A percentile compares a stretch with the other conserved stretches of the same genome.
phyloP scores from a whole-genome alignment of 23 tunicate species.

The Trididemnum nubilum region DNA sequence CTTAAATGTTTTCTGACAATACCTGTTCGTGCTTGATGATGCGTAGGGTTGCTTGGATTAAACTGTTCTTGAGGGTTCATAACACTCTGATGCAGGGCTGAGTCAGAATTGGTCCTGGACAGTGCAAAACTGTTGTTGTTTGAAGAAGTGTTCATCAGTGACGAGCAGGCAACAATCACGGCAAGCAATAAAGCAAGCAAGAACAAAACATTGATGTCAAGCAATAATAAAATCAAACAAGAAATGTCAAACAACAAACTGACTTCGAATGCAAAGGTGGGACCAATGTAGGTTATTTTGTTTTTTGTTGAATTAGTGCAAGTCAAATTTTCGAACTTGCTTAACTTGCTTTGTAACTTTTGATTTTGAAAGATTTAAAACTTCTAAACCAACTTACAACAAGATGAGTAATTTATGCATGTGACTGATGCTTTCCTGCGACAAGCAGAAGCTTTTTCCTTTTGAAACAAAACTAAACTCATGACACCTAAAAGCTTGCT shows the following conservation, averaged over 20 bases:
- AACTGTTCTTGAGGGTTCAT: constrained; percentile 89
- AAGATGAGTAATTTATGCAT: too few species aligned
- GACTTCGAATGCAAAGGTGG: background rate
- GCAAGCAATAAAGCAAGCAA: constrained; percentile 59
- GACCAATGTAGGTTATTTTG: too few species aligned
- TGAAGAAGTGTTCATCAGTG: constrained; percentile 13
- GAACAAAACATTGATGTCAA: constrained; percentile 12
- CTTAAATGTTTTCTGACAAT: too few species aligned
- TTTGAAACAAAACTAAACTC: too few species aligned
- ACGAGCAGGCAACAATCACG: constrained; percentile 38
- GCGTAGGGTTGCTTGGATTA: constrained; percentile 55
- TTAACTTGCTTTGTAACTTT: too few species aligned
- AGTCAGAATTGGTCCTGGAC: constrained; percentile 98
- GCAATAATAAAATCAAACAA: background rate
- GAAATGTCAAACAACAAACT: background rate
- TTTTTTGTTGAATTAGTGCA: too few species aligned
- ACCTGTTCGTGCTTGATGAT: constrained; percentile 65
- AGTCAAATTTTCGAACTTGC: too few species aligned
- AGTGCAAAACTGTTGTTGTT: constrained; percentile 82
- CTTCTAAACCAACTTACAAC: too few species aligned
- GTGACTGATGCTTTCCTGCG: too few species aligned
- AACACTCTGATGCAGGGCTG: constrained; percentile 94
- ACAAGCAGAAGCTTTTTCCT: too few species aligned
- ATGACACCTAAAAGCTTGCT: too few species aligned
- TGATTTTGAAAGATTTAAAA: too few species aligned